These are phyloP conservation scores for Zeus faber DNA, from an alignment of 2,113 vertebrate genomes.

Conservation along the genomic window DNA sequence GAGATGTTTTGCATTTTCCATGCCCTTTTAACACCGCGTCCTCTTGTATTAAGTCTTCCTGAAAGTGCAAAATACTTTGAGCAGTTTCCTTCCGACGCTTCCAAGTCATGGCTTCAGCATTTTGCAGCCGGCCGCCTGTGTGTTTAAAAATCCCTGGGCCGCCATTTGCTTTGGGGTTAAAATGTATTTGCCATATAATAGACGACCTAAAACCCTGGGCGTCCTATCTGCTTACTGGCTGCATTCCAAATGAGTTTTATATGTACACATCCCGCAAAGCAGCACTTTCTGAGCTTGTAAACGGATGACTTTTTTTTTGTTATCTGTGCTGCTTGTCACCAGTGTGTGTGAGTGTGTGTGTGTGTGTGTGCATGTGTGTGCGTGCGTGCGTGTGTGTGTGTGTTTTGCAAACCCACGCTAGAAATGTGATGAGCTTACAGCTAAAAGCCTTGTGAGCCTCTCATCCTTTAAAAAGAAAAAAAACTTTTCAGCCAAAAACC, in stretches of 20 bases:
- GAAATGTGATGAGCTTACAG: conserved; percentile 60
- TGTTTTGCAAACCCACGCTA: conserved; percentile 40
- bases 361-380: background rate
- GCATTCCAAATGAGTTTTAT: conserved; percentile 2
- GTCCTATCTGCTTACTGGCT: background rate
- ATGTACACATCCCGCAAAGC: background rate
- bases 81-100: no score
- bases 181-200: background rate
- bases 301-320: conserved; percentile 28
- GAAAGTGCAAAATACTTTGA: no score
- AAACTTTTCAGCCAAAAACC: conserved; percentile 49
- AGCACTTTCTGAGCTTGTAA: conserved; percentile 11
- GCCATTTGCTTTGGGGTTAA: background rate
- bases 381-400: conserved; percentile 11
- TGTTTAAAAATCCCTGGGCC: background rate
- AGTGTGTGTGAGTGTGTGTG: background rate
- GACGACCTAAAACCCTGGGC: background rate
- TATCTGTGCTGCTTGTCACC: conserved; percentile 32
- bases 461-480: conserved; percentile 45
- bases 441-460: conserved; percentile 49
- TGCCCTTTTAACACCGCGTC: no score
- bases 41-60: no score
- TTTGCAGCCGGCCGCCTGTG: background rate
- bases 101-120: no score
- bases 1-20: no score